phyloP scores from a whole-genome alignment of 2,113 vertebrate species.

The Candoia aspera region DNA sequence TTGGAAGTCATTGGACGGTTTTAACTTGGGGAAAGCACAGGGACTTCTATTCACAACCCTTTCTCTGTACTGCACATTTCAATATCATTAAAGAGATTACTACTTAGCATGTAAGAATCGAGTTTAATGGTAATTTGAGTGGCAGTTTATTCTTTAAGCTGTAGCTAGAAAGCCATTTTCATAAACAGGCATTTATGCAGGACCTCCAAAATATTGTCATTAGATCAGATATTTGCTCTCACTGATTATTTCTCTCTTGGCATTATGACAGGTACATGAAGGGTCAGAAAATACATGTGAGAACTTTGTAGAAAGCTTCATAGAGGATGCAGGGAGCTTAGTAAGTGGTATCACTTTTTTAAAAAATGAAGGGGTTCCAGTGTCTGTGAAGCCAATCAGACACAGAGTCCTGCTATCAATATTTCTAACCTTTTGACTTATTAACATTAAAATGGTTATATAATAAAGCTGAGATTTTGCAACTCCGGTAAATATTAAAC shows the following conservation, averaged over 20 bases:
- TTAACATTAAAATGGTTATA: constrained; percentile 55
- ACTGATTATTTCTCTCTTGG: constrained; percentile 7
- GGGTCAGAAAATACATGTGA: not conserved
- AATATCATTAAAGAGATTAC: too few relatives aligned
- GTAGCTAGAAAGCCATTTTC: constrained; percentile 13
- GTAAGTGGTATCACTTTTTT: constrained; percentile 12
- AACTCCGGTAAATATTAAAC: constrained; percentile 9
- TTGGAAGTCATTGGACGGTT: too few relatives aligned
- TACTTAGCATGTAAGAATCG: too few relatives aligned
- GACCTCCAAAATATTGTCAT: constrained; percentile 14
- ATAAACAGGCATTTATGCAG: constrained; percentile 13
- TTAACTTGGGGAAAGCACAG: too few relatives aligned
- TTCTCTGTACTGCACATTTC: too few relatives aligned
- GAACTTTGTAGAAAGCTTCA: constrained; percentile 26
- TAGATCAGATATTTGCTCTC: not conserved
- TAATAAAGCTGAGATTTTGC: constrained; percentile 31
- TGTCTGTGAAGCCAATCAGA: constrained; percentile 22
- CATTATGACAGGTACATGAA: not conserved
- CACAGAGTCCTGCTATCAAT: constrained; percentile 25
- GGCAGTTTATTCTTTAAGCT: constrained; percentile 2
- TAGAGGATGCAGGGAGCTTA: constrained; percentile 8
- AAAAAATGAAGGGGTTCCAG: constrained; percentile 10
- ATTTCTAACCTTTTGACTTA: constrained; percentile 43
- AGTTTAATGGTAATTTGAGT: too few relatives aligned
- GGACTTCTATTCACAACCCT: too few relatives aligned